These are phyloP conservation scores for Micrasema minimum DNA, from an alignment of 1,140 invertebrate species.

Conservation along the genomic window DNA sequence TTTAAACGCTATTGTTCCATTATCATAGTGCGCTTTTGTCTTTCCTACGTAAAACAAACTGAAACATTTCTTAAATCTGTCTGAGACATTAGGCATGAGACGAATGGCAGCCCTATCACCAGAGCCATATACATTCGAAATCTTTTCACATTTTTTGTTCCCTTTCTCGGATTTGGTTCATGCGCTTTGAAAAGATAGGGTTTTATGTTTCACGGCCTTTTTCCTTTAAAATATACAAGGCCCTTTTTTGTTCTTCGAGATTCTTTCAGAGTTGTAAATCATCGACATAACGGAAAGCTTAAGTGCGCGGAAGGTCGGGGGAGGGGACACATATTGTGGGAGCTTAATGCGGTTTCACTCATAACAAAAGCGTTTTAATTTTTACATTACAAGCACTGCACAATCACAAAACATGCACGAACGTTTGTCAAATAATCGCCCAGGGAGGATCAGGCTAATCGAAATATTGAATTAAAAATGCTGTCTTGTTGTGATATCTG, in stretches of 20 bases:
- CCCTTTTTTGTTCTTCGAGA: conserved; percentile 46
- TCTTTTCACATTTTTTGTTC: conserved; percentile 44
- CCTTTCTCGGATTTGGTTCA: conserved; percentile 44
- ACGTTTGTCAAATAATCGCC: not conserved
- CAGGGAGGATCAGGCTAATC: no score
- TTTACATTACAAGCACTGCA: conserved; percentile 9
- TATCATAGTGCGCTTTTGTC: not conserved
- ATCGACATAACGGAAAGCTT: conserved; percentile 51
- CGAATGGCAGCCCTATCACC: conserved; percentile 14
- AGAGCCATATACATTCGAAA: conserved; percentile 15
- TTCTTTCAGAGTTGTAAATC: conserved; percentile 51
- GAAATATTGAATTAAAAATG: no score
- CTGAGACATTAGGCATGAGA: conserved; percentile 5
- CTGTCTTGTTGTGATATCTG: no score
- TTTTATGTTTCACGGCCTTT: conserved; percentile 52
- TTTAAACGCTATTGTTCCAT: not conserved
- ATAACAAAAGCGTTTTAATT: conserved; percentile 31
- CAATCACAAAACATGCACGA: not conserved
- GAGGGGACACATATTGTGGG: conserved; percentile 34
- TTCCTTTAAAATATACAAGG: conserved; percentile 48
- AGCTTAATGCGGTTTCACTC: conserved; percentile 31
- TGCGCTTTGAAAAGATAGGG: conserved; percentile 48
- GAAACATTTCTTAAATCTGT: conserved; percentile 10
- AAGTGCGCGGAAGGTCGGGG: conserved; percentile 34
- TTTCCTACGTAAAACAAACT: not conserved